Conservation (phyloP, 2,888 invertebrate genomes). For the Agonopterix arenella region DNA sequence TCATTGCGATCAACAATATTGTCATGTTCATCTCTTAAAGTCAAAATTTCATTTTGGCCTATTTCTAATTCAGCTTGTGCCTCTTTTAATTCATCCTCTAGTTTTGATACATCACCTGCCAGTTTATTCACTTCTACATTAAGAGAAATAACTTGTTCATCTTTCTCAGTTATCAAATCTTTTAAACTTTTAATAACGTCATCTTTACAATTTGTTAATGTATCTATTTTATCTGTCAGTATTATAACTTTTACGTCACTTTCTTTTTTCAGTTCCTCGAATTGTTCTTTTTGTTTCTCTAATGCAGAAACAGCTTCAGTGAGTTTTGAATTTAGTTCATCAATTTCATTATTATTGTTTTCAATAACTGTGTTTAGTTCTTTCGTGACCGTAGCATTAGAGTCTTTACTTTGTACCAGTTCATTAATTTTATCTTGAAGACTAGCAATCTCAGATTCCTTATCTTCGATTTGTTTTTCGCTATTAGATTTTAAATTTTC, state of each 20-base stretch:
- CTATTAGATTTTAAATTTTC: conserved; percentile 21
- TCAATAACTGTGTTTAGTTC: conserved; percentile 7
- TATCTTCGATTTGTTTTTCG: neutral
- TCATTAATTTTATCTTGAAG: neutral
- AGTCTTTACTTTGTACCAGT: neutral
- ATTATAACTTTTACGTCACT: conserved; percentile 45
- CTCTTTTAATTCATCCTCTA: conserved; percentile 51
- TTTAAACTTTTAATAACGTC: conserved; percentile 46
- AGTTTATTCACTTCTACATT: conserved; percentile 56
- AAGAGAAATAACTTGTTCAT: conserved; percentile 42
- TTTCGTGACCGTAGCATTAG: too few species aligned
- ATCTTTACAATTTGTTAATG: conserved; percentile 43
- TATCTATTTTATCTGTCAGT: conserved; percentile 58
- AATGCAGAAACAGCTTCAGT: conserved; percentile 23
- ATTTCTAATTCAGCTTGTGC: conserved; percentile 55
- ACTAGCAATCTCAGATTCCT: neutral
- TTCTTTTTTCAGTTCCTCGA: conserved; percentile 61
- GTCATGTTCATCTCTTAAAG: conserved; percentile 46
- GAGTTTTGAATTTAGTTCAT: conserved; percentile 23
- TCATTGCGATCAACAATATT: conserved; percentile 33
- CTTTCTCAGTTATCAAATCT: conserved; percentile 44
- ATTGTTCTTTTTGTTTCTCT: conserved; percentile 45
- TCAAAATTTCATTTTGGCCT: conserved; percentile 45
- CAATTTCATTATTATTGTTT: conserved; percentile 26
- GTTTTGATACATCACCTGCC: conserved; percentile 32